Evolutionary conservation across 1,140 invertebrate species (phyloP).

Genomic region (Araneus ventricosus): DNA sequence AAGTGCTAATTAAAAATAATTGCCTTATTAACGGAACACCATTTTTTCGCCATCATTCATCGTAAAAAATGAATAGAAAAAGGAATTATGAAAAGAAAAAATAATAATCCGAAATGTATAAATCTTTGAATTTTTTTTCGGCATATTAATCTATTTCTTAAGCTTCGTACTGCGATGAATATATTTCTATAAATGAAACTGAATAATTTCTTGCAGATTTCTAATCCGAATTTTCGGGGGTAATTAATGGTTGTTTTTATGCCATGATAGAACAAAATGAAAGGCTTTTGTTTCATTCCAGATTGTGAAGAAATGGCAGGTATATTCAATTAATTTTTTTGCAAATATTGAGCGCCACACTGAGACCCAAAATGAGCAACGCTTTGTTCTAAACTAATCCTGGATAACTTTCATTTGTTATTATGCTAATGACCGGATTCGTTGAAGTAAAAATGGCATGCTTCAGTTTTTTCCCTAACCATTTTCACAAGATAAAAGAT

Average conservation of each 20-base stretch:
- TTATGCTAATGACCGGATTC: neutral
- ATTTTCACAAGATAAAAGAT: neutral
- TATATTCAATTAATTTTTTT: slow-evolving; percentile 63
- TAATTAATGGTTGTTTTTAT: slow-evolving; percentile 63
- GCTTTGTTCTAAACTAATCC: slow-evolving; percentile 13
- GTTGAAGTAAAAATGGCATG: neutral
- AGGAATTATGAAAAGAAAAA: neutral
- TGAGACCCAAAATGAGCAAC: neutral
- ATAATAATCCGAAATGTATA: neutral
- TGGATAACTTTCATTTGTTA: slow-evolving; percentile 31
- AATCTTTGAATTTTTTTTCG: neutral
- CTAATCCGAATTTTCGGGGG: neutral
- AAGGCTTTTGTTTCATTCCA: slow-evolving; percentile 22
- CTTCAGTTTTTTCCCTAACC: neutral
- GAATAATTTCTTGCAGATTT: neutral
- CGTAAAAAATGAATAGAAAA: neutral
- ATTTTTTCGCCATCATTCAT: neutral
- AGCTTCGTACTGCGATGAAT: neutral
- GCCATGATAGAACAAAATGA: neutral
- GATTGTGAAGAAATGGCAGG: slow-evolving; percentile 46
- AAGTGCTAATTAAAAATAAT: slow-evolving; percentile 60
- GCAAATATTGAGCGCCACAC: neutral
- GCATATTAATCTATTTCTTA: neutral
- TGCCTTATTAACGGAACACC: slow-evolving; percentile 49
- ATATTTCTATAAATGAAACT: neutral